phyloP scores from a whole-genome alignment of 2,113 vertebrate species.

The Heliornis fulica region DNA sequence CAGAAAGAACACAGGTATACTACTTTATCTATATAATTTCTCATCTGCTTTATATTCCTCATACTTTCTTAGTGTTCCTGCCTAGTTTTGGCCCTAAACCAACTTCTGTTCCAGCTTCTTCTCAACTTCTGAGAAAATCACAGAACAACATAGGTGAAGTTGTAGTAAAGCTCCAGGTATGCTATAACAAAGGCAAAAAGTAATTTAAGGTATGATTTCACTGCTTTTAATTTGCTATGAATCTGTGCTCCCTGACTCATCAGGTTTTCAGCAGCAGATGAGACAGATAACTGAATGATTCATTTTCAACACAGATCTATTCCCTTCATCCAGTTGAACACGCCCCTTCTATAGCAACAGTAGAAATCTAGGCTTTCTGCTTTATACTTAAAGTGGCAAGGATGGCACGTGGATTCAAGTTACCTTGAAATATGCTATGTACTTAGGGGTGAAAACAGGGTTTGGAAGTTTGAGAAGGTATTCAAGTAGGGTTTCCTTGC shows the following conservation, averaged over 20 bases:
- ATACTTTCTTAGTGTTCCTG: background rate
- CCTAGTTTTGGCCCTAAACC: background rate
- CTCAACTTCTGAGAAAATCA: background rate
- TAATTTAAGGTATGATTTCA: background rate
- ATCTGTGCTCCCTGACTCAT: background rate
- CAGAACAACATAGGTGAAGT: background rate
- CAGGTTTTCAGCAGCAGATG: background rate
- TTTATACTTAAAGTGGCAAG: background rate
- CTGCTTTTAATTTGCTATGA: background rate
- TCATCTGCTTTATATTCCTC: background rate
- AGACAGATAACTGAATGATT: background rate
- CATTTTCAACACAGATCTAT: background rate
- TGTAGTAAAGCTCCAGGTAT: background rate
- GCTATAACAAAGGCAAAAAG: background rate
- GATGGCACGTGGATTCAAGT: background rate
- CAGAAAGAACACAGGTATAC: background rate
- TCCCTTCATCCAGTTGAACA: background rate
- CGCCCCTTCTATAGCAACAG: background rate
- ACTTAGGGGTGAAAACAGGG: background rate
- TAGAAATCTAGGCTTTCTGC: background rate
- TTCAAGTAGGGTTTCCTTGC: background rate
- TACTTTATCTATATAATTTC: background rate
- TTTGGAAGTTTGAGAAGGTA: background rate
- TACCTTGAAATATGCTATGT: background rate
- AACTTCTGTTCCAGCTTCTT: background rate